A percentile compares a stretch with the other conserved stretches of the same genome.
These are phyloP conservation scores for Channa striata DNA, from an alignment of 2,797 vertebrate species.

Conservation along the genomic window DNA sequence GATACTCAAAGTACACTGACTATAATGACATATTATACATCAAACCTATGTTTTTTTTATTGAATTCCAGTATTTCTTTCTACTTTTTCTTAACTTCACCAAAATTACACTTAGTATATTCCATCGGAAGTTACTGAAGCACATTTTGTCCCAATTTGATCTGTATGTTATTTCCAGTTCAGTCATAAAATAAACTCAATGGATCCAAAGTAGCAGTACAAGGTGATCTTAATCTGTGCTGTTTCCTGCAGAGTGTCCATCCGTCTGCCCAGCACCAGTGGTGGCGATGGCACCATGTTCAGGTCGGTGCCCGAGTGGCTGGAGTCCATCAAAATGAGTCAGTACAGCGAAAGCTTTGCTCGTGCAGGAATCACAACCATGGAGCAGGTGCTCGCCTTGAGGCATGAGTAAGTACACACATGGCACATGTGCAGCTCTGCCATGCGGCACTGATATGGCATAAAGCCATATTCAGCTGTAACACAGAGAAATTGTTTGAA, in stretches of 20 bases:
- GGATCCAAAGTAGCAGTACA: constrained; percentile 1
- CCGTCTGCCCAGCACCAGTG: constrained; percentile 95
- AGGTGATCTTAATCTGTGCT: not conserved
- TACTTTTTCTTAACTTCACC: not conserved
- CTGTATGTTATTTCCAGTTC: constrained; percentile 11
- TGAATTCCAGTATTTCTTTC: too few species aligned
- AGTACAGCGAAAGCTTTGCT: constrained; percentile 93
- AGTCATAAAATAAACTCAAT: not conserved
- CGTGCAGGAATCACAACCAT: constrained; percentile 91
- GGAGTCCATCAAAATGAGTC: constrained; percentile 96
- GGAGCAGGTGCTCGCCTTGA: constrained; percentile 94
- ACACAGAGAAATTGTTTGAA: constrained; percentile 64
- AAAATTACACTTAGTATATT: not conserved
- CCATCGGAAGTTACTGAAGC: not conserved
- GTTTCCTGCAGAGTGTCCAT: constrained; percentile 89
- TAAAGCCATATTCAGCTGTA: constrained; percentile 39
- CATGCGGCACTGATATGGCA: constrained; percentile 32
- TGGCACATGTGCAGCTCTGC: constrained; percentile 58
- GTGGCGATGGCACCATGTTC: constrained; percentile 90
- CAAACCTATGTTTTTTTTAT: too few species aligned
- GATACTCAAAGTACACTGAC: not conserved
- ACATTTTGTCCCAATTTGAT: not conserved
- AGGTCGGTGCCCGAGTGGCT: constrained; percentile 94
- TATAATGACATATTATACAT: too few species aligned
- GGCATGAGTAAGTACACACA: constrained; percentile 91